Base-by-base conservation (phyloP, 2,113 vertebrate species). In the Halcyon malimbica region DNA sequence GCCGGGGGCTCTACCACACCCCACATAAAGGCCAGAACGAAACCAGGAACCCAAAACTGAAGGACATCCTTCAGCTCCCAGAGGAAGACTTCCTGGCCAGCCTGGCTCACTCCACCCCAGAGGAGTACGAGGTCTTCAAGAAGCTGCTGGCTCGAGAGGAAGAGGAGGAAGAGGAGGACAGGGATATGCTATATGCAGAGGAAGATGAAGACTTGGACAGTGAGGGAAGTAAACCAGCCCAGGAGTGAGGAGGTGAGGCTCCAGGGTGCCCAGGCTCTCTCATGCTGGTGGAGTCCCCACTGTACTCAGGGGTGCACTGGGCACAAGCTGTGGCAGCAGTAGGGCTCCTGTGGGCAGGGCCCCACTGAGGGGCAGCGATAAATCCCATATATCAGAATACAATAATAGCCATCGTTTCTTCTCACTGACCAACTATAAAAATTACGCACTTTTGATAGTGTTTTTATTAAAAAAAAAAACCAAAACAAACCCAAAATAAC, bases 81-180 rank as follows among this genome's bases (percentile, higher is more conserved):
- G 98, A 98, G 92, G 95, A 98, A 4, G 97, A 97, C 24, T 99
- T 99, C 94, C 70, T 99, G 62, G 69, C 90, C 20, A 77, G 82
- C 28, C 79, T 99, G 33, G 99, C 99, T 50, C 41, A 2, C 14
- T 97, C 99, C 1, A 98, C 98, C 8, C 35, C 48, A 1, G 98
- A 99, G 67, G 99, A 99, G 91, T 99, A 99, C 20, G 89, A 97
- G 19, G 98, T 99, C 17, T 99, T 99, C 97, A 98, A 98, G 95
- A 98, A 98, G 95, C 96, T 99, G 59, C 78, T 99, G 83, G 97
- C 97, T 33, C 98, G 97, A 81, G 99, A 99, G 89, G 98, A 35
- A 35, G 35, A 98, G 73, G 97, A 98, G 3, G 77, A 68, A 2
- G n/a, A 57, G 8, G 85, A 95, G 3, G 93, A 97, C 0, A 83